Evolutionary conservation across 2,797 vertebrate genomes (phyloP), one percentile per base, ranked within the genome.

Genomic region (Potorous gilbertii): DNA sequence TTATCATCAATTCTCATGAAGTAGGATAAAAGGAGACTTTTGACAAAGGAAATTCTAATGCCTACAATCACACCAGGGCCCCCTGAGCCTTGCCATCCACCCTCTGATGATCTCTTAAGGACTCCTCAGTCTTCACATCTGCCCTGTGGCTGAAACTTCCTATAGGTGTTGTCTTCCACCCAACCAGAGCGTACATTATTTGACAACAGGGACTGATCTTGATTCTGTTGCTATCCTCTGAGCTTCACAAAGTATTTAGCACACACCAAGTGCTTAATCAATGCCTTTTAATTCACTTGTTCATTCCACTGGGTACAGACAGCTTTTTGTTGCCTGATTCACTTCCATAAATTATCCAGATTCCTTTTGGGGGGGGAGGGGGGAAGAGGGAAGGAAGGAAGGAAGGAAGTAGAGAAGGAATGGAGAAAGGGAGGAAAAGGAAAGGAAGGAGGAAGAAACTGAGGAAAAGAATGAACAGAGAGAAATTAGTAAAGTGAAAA

Each of bases 11-110:
- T 14, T 13, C 56, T 13, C 3, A n/a, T 0, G 2, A 9, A 56
- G 54, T 3, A 3, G 6, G 34, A 29, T 24, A 91, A 29, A 18
- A 6, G 50, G 18, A 4, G 0, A 4, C 24, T 8, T 81, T 0
- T 3, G 16, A 5, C 5, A 1, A 52, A 81, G 74, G 21, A 81
- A 66, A 52, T 8, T 21, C 40, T 0, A 1, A 0, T 0, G 0
- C 1, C 10, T 56, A 34, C 5, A 0, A 4, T 1, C 74, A 81
- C 9, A 1, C 66, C 9, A 9, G 40, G 66, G 74, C 46, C 74
- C 74, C 21, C 18, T 1, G 40, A 27, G 12, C 40, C 21, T 81
- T 27, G 18, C 21, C 24, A 40, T 40, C 18, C 18, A 40, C 18
- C 18, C 16, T 81, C 40, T 74, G 18, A 74, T 74, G 66, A 21